These are phyloP conservation scores for Cancer borealis DNA, from an alignment of 2,888 invertebrate species.

Conservation along the genomic window DNA sequence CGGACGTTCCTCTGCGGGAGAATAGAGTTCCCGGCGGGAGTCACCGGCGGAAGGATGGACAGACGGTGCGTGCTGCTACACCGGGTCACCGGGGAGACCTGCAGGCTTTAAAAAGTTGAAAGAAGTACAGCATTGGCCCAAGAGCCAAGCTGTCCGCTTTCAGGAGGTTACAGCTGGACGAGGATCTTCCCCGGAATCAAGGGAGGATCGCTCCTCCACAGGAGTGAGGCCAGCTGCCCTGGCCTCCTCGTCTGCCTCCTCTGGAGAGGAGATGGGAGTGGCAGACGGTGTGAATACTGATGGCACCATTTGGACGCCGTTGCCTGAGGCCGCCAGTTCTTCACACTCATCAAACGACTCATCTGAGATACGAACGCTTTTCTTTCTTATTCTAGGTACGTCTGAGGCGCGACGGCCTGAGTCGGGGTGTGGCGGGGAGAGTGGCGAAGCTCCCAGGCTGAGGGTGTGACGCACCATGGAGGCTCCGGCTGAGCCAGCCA, in stretches of 20 bases:
- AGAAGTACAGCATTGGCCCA: slow-evolving; percentile 51
- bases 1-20: neutral
- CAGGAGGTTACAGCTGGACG: slow-evolving; percentile 58
- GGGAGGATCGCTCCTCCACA: slow-evolving; percentile 71
- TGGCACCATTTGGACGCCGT: slow-evolving; percentile 8
- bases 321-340: slow-evolving; percentile 68
- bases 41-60: slow-evolving; percentile 6
- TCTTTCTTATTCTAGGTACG: slow-evolving; percentile 73
- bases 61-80: slow-evolving; percentile 39
- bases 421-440: slow-evolving; percentile 74
- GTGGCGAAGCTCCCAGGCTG: slow-evolving; percentile 71
- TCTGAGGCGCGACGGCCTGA: slow-evolving; percentile 73
- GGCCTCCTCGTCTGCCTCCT: slow-evolving; percentile 50
- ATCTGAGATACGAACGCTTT: slow-evolving; percentile 77
- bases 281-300: slow-evolving; percentile 59
- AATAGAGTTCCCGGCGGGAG: neutral
- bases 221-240: slow-evolving; percentile 66
- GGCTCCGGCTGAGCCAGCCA: slow-evolving; percentile 51
- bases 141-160: slow-evolving; percentile 58
- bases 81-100: slow-evolving; percentile 24
- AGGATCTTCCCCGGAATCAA: slow-evolving; percentile 67
- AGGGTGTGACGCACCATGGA: slow-evolving; percentile 66
- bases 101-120: neutral
- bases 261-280: slow-evolving; percentile 72
- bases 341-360: slow-evolving; percentile 77